Conservation (phyloP, 2,888 invertebrate genomes). For the Kryphioiulus occultus region DNA sequence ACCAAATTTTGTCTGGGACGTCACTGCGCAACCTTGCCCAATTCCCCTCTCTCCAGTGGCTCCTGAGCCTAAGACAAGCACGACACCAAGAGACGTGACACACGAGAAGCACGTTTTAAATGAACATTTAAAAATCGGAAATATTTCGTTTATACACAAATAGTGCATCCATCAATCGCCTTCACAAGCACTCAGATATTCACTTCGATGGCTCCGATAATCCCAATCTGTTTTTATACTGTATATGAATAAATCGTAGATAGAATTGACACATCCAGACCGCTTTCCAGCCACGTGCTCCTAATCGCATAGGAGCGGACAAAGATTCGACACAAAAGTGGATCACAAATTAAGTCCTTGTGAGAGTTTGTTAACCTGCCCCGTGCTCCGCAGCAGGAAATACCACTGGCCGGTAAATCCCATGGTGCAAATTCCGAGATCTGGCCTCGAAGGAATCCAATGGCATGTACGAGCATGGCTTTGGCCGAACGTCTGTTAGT, state of each 20-base stretch:
- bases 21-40: no score
- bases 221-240: conserved; percentile 17
- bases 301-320: neutral
- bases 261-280: conserved; percentile 20
- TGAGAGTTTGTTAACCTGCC: neutral
- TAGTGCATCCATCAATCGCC: conserved; percentile 11
- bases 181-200: neutral
- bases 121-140: conserved; percentile 31
- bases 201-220: neutral
- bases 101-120: neutral
- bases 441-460: neutral
- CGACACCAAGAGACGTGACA: neutral
- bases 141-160: conserved; percentile 35
- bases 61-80: no score
- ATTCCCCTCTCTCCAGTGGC: no score
- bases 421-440: neutral
- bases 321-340: neutral
- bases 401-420: neutral
- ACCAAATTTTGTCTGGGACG: no score
- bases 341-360: neutral
- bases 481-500: neutral
- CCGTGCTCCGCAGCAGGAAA: neutral
- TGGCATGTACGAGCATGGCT: neutral
- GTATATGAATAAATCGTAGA: conserved; percentile 18
- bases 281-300: neutral